These are phyloP conservation scores for Herpetotheres cachinnans DNA, from an alignment of 2,113 vertebrate genomes.

Conservation along the genomic window DNA sequence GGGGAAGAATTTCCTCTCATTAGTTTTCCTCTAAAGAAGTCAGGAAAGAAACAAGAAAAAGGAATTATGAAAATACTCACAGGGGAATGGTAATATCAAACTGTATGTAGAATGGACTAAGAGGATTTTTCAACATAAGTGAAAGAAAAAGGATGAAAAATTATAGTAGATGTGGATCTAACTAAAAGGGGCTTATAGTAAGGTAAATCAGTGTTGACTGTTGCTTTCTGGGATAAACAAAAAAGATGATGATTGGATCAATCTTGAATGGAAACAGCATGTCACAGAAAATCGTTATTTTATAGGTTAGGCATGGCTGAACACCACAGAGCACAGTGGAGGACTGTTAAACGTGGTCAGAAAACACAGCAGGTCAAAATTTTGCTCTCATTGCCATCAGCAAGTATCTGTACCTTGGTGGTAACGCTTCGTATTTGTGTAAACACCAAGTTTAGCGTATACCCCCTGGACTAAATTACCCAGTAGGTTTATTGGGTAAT, in stretches of 20 bases:
- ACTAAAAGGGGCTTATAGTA: not conserved
- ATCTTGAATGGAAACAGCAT: not conserved
- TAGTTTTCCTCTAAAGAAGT: not conserved
- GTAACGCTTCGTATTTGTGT: not conserved
- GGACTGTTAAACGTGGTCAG: not conserved
- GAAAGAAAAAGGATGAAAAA: not conserved
- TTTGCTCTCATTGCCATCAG: not conserved
- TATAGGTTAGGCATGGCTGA: not conserved
- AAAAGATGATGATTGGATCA: not conserved
- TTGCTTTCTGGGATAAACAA: not conserved
- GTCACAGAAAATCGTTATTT: not conserved
- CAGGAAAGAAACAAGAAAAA: not conserved
- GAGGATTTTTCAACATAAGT: not conserved
- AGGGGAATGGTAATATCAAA: not conserved
- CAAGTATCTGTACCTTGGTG: fast-evolving
- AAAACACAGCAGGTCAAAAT: not conserved
- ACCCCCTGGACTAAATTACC: not conserved
- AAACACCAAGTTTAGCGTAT: not conserved
- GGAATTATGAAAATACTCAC: not conserved
- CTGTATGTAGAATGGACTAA: not conserved
- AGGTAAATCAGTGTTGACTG: not conserved
- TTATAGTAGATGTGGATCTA: not conserved
- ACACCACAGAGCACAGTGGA: not conserved
- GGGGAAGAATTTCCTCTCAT: not conserved
- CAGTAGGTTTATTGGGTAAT: not conserved